phyloP scores from a whole-genome alignment of 2,113 vertebrate species.

The Lagopus leucura region DNA sequence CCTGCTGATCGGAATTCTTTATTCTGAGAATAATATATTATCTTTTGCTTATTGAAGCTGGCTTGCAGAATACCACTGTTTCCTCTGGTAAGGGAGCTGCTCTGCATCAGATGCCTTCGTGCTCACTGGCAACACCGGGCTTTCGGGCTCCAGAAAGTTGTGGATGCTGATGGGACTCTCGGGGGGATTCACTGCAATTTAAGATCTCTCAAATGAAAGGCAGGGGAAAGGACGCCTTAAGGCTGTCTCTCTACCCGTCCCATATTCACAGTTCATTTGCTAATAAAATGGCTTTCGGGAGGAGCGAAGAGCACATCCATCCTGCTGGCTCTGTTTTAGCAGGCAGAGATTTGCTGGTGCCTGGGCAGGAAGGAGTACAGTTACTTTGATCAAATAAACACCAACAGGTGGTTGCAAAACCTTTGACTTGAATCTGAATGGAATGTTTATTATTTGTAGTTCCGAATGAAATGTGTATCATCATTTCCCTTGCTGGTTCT shows the following conservation, averaged over 20 bases:
- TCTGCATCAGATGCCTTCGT: neutral
- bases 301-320: neutral
- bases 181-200: neutral
- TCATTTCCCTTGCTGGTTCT: neutral
- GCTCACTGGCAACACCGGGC: neutral
- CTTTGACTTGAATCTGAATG: neutral
- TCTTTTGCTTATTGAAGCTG: neutral
- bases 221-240: neutral
- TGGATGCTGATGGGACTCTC: neutral
- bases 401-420: constrained; percentile 9
- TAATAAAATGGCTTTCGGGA: neutral
- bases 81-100: neutral
- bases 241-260: neutral
- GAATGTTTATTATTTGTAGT: neutral
- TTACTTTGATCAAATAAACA: neutral
- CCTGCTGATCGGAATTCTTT: neutral
- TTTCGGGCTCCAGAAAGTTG: neutral
- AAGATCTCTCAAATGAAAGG: neutral
- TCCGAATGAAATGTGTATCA: neutral
- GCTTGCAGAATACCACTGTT: neutral
- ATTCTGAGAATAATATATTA: neutral
- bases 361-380: neutral
- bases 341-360: neutral
- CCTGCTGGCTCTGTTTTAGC: neutral
- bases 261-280: neutral